Percentiles rank a stretch among this genome's conserved stretches.
Evolutionary conservation across 2,888 invertebrate species (phyloP).

Genomic region (Meiosimyza platycephala): DNA sequence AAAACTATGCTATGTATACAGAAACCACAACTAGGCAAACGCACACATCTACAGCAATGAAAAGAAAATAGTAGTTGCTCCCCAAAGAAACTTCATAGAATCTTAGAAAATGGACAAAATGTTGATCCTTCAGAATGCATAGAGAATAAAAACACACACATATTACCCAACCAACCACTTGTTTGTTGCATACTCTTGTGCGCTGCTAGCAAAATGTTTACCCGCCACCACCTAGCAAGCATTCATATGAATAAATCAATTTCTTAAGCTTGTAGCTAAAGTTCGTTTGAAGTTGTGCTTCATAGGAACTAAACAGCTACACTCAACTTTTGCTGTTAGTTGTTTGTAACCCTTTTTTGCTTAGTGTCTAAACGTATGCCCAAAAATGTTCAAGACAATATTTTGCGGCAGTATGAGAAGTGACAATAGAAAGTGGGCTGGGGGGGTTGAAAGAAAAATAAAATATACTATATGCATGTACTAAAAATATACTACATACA

Average conservation of each 20-base stretch:
- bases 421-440: too few species aligned
- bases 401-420: constrained; percentile 29
- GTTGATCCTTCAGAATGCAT: constrained; percentile 5
- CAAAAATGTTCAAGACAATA: constrained; percentile 34
- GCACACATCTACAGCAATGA: neutral
- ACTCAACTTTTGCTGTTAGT: neutral
- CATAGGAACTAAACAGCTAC: neutral
- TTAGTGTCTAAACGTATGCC: constrained; percentile 43
- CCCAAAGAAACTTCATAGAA: neutral
- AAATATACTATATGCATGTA: too few species aligned
- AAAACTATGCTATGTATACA: constrained; percentile 22
- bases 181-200: constrained; percentile 16
- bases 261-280: constrained; percentile 52
- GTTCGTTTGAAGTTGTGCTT: constrained; percentile 35
- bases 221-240: neutral
- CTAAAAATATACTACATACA: too few species aligned
- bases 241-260: constrained; percentile 54
- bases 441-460: too few species aligned
- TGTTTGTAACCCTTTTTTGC: constrained; percentile 33
- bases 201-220: neutral
- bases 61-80: neutral
- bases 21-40: neutral
- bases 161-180: constrained; percentile 20
- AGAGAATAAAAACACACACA: neutral
- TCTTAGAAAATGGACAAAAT: constrained; percentile 23